A percentile compares a stretch with the other conserved stretches of the same genome.
These are phyloP conservation scores for Catocala fraxini DNA, from an alignment of 2,888 invertebrate species.

Conservation along the genomic window DNA sequence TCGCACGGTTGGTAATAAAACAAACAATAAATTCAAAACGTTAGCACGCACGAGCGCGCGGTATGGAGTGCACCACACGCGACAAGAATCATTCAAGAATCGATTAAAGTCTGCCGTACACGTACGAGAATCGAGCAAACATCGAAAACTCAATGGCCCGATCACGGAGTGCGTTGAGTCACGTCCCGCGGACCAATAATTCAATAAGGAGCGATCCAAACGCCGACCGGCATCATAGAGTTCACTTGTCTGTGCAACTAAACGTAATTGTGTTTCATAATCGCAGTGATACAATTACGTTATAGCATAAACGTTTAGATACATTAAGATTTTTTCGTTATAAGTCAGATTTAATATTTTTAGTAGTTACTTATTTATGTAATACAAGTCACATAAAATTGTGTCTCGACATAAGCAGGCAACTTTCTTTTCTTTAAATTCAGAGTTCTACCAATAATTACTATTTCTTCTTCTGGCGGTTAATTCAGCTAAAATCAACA, in stretches of 20 bases:
- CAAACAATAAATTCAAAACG: slow-evolving; percentile 55
- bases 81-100: slow-evolving; percentile 74
- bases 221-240: slow-evolving; percentile 67
- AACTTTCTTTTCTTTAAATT: no score
- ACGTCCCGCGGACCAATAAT: slow-evolving; percentile 76
- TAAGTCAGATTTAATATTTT: no score
- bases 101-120: slow-evolving; percentile 77
- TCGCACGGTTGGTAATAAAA: slow-evolving; percentile 33
- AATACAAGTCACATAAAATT: no score
- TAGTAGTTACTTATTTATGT: no score
- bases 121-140: slow-evolving; percentile 77
- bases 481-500: no score
- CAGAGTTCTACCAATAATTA: no score
- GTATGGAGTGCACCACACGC: slow-evolving; percentile 55
- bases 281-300: slow-evolving; percentile 15
- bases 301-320: background rate
- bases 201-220: slow-evolving; percentile 78
- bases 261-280: slow-evolving; percentile 31
- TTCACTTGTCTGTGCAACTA: slow-evolving; percentile 53
- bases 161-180: slow-evolving; percentile 64
- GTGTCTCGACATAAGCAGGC: no score
- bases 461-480: no score
- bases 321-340: background rate
- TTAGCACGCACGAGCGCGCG: slow-evolving; percentile 54
- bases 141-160: slow-evolving; percentile 71